A percentile compares a stretch with the other conserved stretches of the same genome.
Conservation (phyloP, 2,888 invertebrate species). For the Zygothrica quintamaculata region DNA sequence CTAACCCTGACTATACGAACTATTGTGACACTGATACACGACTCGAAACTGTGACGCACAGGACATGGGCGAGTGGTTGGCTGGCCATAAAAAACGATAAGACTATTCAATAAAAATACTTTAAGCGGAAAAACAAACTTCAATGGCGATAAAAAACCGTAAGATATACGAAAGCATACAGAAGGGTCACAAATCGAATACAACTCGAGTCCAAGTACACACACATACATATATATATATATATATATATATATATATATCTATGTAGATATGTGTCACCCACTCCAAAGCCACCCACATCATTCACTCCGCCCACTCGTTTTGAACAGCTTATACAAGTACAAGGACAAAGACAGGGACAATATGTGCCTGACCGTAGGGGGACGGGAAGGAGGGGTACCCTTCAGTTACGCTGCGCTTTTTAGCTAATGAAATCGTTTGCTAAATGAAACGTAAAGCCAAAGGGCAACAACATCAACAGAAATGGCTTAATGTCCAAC, state of each 20-base stretch:
- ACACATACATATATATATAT: background rate
- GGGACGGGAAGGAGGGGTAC: slow-evolving; percentile 19
- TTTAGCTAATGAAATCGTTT: slow-evolving; percentile 83
- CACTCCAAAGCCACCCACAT: slow-evolving; percentile 1
- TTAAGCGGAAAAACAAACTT: slow-evolving; percentile 84
- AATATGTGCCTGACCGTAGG: slow-evolving; percentile 37
- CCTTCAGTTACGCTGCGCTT: slow-evolving; percentile 62
- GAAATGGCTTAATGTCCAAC: slow-evolving; percentile 23
- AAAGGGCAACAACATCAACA: slow-evolving; percentile 50
- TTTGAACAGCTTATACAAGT: slow-evolving; percentile 41
- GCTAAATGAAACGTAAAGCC: slow-evolving; percentile 83
- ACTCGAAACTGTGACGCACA: slow-evolving; percentile 37
- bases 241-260: too few species aligned
- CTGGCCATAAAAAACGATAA: slow-evolving; percentile 80
- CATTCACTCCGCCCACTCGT: slow-evolving; percentile 54
- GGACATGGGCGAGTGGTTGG: slow-evolving; percentile 54
- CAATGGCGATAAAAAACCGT: slow-evolving; percentile 70
- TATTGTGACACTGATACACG: slow-evolving; percentile 7
- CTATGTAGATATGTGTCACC: too few species aligned
- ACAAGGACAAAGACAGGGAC: slow-evolving; percentile 40
- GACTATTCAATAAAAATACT: slow-evolving; percentile 81
- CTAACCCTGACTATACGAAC: slow-evolving; percentile 8
- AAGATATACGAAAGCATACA: slow-evolving; percentile 32
- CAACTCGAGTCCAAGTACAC: slow-evolving; percentile 39
- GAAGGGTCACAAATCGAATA: slow-evolving; percentile 54